phyloP scores from a whole-genome alignment of 2,888 invertebrate genomes.

The Eupelmus urozonus region DNA sequence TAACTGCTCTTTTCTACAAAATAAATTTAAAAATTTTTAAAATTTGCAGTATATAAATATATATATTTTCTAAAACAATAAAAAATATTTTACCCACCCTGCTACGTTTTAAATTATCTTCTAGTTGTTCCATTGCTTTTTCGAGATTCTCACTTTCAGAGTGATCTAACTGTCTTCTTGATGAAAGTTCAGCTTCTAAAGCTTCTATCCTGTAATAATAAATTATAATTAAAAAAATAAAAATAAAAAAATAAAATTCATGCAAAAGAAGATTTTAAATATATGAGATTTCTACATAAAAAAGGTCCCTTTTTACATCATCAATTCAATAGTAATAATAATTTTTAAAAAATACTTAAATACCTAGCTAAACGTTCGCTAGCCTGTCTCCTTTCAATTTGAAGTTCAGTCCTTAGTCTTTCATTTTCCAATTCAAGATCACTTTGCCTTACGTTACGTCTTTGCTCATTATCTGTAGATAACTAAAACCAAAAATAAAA shows the following conservation, averaged over 20 bases:
- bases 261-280: background rate
- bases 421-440: slow-evolving; percentile 75
- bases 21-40: slow-evolving; percentile 36
- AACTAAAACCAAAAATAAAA: slow-evolving; percentile 64
- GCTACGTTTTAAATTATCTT: slow-evolving; percentile 80
- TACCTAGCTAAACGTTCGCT: slow-evolving; percentile 78
- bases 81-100: slow-evolving; percentile 76
- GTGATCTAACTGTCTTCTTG: slow-evolving; percentile 79
- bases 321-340: background rate
- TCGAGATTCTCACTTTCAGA: slow-evolving; percentile 80
- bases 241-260: slow-evolving; percentile 21
- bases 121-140: slow-evolving; percentile 80
- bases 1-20: slow-evolving; percentile 81
- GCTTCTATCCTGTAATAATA: slow-evolving; percentile 78
- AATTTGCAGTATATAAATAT: slow-evolving; percentile 6
- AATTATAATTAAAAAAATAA: slow-evolving; percentile 19
- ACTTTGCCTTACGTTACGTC: slow-evolving; percentile 81
- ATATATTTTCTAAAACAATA: slow-evolving; percentile 2
- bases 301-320: too few relatives aligned
- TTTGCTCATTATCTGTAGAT: slow-evolving; percentile 77
- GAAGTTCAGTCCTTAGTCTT: slow-evolving; percentile 80
- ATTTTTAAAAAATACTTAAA: slow-evolving; percentile 2
- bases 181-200: slow-evolving; percentile 79
- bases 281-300: too few relatives aligned
- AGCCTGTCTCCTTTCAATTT: slow-evolving; percentile 79